Evolutionary conservation across 2,797 vertebrate species (phyloP).

Genomic region (Hydrocynus forskahlii): DNA sequence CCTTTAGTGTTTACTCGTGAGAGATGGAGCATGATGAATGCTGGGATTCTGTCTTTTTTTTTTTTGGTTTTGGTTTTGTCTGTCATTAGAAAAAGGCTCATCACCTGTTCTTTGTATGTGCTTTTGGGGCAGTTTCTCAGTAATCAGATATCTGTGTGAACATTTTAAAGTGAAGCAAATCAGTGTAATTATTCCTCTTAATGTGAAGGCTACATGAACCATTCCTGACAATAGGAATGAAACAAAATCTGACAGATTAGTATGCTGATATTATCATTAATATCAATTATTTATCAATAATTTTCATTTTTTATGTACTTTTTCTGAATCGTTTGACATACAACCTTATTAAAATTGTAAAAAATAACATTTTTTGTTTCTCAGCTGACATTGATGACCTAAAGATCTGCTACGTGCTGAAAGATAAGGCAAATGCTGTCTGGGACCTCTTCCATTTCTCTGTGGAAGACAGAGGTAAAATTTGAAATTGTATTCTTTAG

Average conservation of each 20-base stretch:
- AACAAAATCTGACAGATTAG: no score
- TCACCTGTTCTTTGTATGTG: constrained; percentile 61
- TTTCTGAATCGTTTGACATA: background rate
- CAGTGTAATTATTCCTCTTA: background rate
- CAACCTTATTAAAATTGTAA: background rate
- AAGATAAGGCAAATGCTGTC: constrained; percentile 82
- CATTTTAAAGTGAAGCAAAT: no score
- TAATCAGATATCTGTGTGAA: no score
- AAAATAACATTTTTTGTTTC: constrained; percentile 23
- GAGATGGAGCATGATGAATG: constrained; percentile 34
- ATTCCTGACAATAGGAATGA: background rate
- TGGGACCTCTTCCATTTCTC: constrained; percentile 88
- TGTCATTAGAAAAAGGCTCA: constrained; percentile 72
- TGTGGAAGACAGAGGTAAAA: constrained; percentile 87
- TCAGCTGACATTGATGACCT: constrained; percentile 90
- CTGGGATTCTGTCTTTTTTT: constrained; percentile 71
- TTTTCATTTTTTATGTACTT: background rate
- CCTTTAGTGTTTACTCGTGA: background rate
- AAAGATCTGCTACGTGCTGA: constrained; percentile 90
- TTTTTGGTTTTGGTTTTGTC: constrained; percentile 59
- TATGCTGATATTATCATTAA: background rate
- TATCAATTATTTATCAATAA: no score
- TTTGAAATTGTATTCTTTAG: background rate
- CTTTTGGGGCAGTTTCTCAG: constrained; percentile 55
- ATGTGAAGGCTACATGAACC: background rate